phyloP scores from a whole-genome alignment of 1,140 invertebrate species.

The Panagrolaimus sp. region DNA sequence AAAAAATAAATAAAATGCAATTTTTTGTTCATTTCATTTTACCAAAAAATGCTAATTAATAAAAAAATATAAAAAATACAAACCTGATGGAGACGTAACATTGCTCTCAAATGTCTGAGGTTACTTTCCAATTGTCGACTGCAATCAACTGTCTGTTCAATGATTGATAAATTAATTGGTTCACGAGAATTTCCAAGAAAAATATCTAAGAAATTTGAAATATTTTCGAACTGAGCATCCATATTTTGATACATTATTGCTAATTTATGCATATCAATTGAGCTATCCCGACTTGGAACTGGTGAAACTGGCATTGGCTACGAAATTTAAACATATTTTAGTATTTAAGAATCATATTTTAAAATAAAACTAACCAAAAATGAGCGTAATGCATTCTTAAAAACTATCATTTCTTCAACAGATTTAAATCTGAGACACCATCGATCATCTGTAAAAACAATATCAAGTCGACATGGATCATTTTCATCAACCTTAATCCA shows the following conservation, averaged over 20 bases:
- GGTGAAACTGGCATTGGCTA: not conserved
- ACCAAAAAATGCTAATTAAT: constrained; percentile 7
- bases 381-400: constrained; percentile 31
- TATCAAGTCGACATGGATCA: constrained; percentile 25
- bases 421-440: constrained; percentile 29
- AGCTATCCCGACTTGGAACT: not conserved
- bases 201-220: constrained; percentile 18
- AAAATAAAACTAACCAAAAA: constrained; percentile 10
- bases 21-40: not conserved
- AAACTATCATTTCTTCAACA: constrained; percentile 29
- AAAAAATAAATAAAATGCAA: not conserved
- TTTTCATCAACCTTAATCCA: constrained; percentile 37
- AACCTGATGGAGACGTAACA: constrained; percentile 16
- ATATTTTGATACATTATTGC: constrained; percentile 13
- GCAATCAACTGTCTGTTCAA: constrained; percentile 25
- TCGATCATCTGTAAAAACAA: constrained; percentile 32
- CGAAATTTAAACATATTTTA: not conserved
- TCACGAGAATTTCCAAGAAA: not conserved
- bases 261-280: constrained; percentile 7
- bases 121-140: constrained; percentile 26
- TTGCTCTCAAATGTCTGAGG: constrained; percentile 11
- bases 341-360: not conserved
- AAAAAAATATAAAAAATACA: not conserved
- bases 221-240: constrained; percentile 15
- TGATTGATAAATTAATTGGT: constrained; percentile 18